phyloP scores from a whole-genome alignment of 1,140 invertebrate species.

The Onthophagus taurus region DNA sequence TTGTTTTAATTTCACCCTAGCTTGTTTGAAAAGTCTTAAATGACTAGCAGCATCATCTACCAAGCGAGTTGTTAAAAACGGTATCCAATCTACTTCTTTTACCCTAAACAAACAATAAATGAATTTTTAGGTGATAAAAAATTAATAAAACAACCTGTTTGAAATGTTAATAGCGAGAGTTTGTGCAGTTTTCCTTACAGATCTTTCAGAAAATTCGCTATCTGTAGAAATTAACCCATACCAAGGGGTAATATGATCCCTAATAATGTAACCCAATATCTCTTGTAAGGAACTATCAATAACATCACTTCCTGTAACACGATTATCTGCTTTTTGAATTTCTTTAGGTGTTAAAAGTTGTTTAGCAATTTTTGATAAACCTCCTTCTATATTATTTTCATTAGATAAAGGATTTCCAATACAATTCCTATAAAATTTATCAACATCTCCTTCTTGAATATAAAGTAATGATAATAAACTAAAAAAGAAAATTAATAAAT shows the following conservation, averaged over 20 bases:
- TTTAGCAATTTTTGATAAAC: conserved; percentile 24
- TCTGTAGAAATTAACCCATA: conserved; percentile 48
- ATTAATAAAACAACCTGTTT: conserved; percentile 36
- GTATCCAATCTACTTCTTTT: conserved; percentile 83
- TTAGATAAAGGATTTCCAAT: conserved; percentile 31
- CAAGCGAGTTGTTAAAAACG: conserved; percentile 72
- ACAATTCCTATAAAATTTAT: conserved; percentile 31
- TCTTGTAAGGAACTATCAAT: conserved; percentile 38
- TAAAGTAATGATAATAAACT: conserved; percentile 32
- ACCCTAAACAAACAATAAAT: conserved; percentile 45
- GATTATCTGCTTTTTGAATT: conserved; percentile 29
- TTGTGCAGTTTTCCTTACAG: conserved; percentile 45
- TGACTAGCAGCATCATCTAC: conserved; percentile 87
- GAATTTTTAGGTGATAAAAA: conserved; percentile 2
- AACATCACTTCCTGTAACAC: conserved; percentile 36
- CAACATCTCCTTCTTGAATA: conserved; percentile 30
- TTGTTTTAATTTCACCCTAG: conserved; percentile 52
- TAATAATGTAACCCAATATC: conserved; percentile 55
- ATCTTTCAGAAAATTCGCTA: conserved; percentile 42
- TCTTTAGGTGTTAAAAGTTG: conserved; percentile 28
- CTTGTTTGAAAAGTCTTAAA: conserved; percentile 71
- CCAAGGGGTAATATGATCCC: conserved; percentile 72
- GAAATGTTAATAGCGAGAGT: conserved; percentile 48
- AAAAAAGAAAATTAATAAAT: conserved; percentile 15
- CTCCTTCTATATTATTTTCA: conserved; percentile 27